Evolutionary conservation across 2,113 vertebrate genomes (phyloP).

Genomic region (Tamias sibiricus): DNA sequence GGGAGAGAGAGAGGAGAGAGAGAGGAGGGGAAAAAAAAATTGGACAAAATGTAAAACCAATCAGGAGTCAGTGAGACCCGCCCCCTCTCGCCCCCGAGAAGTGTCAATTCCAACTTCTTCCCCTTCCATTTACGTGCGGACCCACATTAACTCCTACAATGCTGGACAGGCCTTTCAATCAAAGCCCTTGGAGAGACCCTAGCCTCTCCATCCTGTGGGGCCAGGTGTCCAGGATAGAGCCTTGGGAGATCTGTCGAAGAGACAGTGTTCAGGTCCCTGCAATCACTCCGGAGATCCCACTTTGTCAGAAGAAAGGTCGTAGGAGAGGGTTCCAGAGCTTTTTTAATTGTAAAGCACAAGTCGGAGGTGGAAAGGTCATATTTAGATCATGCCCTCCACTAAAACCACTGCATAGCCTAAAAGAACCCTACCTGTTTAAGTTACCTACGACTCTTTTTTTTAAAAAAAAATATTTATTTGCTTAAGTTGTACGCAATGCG

Average conservation of each 20-base stretch:
- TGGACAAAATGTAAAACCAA: constrained; percentile 90
- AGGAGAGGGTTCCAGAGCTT: constrained; percentile 13
- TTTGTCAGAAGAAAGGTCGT: background rate
- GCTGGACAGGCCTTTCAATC: background rate
- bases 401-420: background rate
- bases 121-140: constrained; percentile 58
- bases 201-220: background rate
- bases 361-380: background rate
- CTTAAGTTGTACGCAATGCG: no score
- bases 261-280: background rate
- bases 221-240: background rate
- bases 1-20: constrained; percentile 58
- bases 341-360: constrained; percentile 20
- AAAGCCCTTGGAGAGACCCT: background rate
- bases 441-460: background rate
- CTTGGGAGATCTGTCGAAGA: background rate
- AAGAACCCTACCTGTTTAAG: background rate
- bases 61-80: constrained; percentile 87
- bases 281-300: background rate
- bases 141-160: constrained; percentile 60
- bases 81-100: constrained; percentile 66
- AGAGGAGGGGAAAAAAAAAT: constrained; percentile 80
- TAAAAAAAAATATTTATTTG: no score
- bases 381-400: background rate
- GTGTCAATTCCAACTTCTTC: constrained; percentile 82